Evolutionary conservation across 92 coral and sea anemone genomes (phyloP), one percentile per base, ranked within the genome.

Genomic region (Heteractis magnifica): DNA sequence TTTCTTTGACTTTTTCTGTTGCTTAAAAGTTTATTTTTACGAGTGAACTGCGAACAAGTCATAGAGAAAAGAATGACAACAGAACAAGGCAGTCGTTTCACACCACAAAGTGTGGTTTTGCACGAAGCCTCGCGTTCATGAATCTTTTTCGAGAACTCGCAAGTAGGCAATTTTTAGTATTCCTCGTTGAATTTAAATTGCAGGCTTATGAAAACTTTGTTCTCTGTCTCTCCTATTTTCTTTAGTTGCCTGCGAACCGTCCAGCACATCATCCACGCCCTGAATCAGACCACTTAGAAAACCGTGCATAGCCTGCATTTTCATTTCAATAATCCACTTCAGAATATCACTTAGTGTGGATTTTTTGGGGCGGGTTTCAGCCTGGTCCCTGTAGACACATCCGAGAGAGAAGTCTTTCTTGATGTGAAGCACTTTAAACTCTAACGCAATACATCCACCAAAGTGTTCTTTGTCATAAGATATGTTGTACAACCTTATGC

Each of bases 361-460:
- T 26, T 68, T 5, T 15, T 68, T 9, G 4, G 21, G 26, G 18
- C 70, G 18, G 11, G 70, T 16, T 23, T 26, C 16, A 68, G 49
- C 9, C 58, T 52, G 77, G 51, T 59, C 70, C 20, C 70, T 81
- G 77, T 81, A 68, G 62, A 68, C 7, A 21, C 84, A 81, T n/a
- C 84, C 84, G 4, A 81, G 65, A n/a, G 77, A 76, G 20, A 81
- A 49, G 52, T 81, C 84, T 52, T 81, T 75, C 21, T 81, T 81
- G 19, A 81, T n/a, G 52, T 56, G 77, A 12, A 81, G 26, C 7
- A 81, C 64, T 51, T 81, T 77, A 52, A 81, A 71, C 68, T 81
- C 84, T 68, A 68, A 26, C 5, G 77, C 77, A 3, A 81, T 52
- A 14, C 91, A 88, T 72, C 82, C 91, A 50, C 91, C 91, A 65